Evolutionary conservation across 2,888 invertebrate genomes (phyloP), one percentile per base, ranked within the genome.

Genomic region (Drosophila melanosoma): DNA sequence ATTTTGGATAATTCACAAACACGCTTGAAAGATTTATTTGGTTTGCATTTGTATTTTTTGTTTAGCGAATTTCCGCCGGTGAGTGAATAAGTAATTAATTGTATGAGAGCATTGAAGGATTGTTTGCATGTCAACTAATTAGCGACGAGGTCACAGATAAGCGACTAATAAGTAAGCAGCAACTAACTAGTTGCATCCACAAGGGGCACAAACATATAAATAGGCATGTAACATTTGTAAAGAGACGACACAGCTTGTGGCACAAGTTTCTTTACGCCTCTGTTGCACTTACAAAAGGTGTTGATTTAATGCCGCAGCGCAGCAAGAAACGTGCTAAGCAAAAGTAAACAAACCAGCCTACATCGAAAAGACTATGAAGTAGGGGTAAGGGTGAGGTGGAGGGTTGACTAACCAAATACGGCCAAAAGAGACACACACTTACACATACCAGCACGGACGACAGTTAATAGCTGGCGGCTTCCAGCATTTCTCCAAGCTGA

Each of bases 1-100:
- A 56, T 57, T 70, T 69, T 40, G 29, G 15, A 33, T 58, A 62
- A 82, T 81, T 70, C 54, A 62, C 77, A 53, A 67, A 80, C 61
- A 65, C 67, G 51, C 36, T 62, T 70, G 81, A 75, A 73, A 78
- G 72, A 83, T 83, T 81, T 78, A 83, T 83, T 68, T 66, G 35
- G 4, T 48, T 54, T 57, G 12, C 51, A 35, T 33, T 17, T 56
- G 42, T 61, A 20, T 36, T 45, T 49, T 38, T 42, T 40, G 59
- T 51, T 64, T 71, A 59, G 38, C 60, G 48, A 56, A 69, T 69
- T 68, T 78, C 68, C 76, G 56, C 63, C 26, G 23, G 23, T 35
- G 49, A 40, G 48, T 40, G 26, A 40, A 49, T 67, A 79, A 70
- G 67, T 75, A 78, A 80, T 72, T 76, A 51, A 66, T 68, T 48